Evolutionary conservation across 2,888 invertebrate species (phyloP), one percentile per base, ranked within the genome.

Genomic region (Acanthoscelides obtectus): DNA sequence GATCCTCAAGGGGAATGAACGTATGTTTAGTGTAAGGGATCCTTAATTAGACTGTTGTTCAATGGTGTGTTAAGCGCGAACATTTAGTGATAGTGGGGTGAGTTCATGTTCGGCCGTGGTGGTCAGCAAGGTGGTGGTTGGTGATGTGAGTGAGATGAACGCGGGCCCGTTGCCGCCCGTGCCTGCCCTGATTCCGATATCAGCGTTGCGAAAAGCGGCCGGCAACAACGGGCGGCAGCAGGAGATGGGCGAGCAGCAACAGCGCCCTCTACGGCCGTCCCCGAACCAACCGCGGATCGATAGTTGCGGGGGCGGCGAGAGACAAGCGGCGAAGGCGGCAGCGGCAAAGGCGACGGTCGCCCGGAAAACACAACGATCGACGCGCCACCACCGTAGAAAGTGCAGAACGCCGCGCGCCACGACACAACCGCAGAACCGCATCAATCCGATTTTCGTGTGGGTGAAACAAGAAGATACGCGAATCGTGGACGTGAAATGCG

Each of bases 381-480:
- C 70, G 27, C 66, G 64, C 20, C 45, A 70, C 45, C 68, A 68
- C n/a, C 68, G 71, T 74, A 72, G 66, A 5, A 20, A 21, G 71
- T 74, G 66, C 79, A 69, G 72, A 74, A 63, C 77, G 76, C 71
- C 76, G 78, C 74, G 76, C 71, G 76, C 77, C 74, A 77, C 80
- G 72, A 80, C 82, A 70, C 82, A 81, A 66, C 83, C 88, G 82
- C 87, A 86, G 80, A 88, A 92, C 79, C 90, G 91, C 73, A 91
- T 94, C 79, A 93, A 93, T 82, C 94, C 94, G 77, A 92, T 95
- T 77, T 95, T 95, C 86, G 89, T 95, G 78, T 95, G 94, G 94
- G 93, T 93, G 75, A 92, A 92, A 83, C 93, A 93, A 84, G 90
- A 90, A 79, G 92, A 94, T 86, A 92, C 93, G 75, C 90, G 90